phyloP scores from a whole-genome alignment of 2,113 vertebrate genomes.

The Psephotus haematonotus region DNA sequence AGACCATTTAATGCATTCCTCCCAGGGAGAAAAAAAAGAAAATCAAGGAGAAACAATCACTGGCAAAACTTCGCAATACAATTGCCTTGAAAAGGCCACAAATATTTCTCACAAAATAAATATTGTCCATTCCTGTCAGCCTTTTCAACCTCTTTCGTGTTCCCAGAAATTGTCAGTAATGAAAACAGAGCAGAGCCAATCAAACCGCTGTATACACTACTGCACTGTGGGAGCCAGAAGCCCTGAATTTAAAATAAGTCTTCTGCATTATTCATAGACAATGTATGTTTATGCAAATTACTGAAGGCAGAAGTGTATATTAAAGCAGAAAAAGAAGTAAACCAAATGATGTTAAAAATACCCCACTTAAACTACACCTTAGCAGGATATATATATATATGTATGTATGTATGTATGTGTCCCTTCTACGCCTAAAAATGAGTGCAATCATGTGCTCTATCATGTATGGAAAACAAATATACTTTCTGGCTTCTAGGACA shows the following conservation, averaged over 20 bases:
- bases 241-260: constrained; percentile 68
- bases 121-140: constrained; percentile 70
- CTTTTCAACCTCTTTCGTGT: constrained; percentile 72
- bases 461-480: constrained; percentile 17
- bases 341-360: constrained; percentile 62
- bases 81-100: constrained; percentile 71
- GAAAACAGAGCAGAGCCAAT: constrained; percentile 76
- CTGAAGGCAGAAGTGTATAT: constrained; percentile 44
- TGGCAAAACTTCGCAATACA: constrained; percentile 67
- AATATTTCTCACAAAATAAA: constrained; percentile 71
- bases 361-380: constrained; percentile 29
- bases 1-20: constrained; percentile 55
- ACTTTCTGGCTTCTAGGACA: neutral
- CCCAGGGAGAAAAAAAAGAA: neutral
- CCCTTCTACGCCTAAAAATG: constrained; percentile 1
- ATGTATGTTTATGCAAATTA: constrained; percentile 77
- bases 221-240: constrained; percentile 67
- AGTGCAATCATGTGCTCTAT: neutral
- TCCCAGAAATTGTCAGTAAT: constrained; percentile 75
- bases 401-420: neutral
- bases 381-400: neutral
- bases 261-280: constrained; percentile 73
- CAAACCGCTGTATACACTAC: constrained; percentile 68
- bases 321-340: constrained; percentile 62
- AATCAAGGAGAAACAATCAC: constrained; percentile 51